Conservation (phyloP, 2,113 vertebrate genomes). For the Eublepharis macularius region DNA sequence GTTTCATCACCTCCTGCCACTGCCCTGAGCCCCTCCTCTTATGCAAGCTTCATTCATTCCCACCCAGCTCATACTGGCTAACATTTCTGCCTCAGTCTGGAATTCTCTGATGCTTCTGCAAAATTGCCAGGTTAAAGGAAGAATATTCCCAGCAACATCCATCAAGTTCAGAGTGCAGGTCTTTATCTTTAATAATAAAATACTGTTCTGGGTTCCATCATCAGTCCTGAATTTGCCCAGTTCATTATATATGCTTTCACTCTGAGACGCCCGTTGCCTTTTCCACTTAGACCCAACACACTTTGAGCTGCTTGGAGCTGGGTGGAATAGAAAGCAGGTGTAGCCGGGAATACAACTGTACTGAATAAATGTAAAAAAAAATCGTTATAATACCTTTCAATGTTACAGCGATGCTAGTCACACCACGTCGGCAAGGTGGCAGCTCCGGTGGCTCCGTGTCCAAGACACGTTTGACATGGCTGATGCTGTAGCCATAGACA, state of each 20-base stretch:
- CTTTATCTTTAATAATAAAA: background rate
- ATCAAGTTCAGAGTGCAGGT: background rate
- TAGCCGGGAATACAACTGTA: background rate
- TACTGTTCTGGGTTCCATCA: background rate
- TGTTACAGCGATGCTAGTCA: conserved; percentile 78
- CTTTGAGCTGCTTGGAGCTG: background rate
- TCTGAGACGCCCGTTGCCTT: background rate
- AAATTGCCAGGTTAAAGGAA: too few species aligned
- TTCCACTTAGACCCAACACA: background rate
- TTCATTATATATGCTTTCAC: background rate
- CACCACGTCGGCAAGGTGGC: conserved; percentile 79
- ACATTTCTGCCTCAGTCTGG: background rate
- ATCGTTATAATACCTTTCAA: conserved; percentile 80
- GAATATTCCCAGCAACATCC: too few species aligned
- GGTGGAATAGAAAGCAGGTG: accelerated
- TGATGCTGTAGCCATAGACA: conserved; percentile 86
- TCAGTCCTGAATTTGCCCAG: background rate
- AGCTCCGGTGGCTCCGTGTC: conserved; percentile 82
- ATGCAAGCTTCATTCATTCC: background rate
- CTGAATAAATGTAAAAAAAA: background rate
- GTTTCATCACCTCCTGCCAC: background rate
- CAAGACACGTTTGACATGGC: conserved; percentile 83
- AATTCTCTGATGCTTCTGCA: too few species aligned
- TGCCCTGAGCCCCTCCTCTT: background rate
- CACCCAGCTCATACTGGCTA: background rate